Evolutionary conservation across 2,113 vertebrate species (phyloP), one percentile per base, ranked within the genome.

Genomic region (Coregonus clupeaformis): DNA sequence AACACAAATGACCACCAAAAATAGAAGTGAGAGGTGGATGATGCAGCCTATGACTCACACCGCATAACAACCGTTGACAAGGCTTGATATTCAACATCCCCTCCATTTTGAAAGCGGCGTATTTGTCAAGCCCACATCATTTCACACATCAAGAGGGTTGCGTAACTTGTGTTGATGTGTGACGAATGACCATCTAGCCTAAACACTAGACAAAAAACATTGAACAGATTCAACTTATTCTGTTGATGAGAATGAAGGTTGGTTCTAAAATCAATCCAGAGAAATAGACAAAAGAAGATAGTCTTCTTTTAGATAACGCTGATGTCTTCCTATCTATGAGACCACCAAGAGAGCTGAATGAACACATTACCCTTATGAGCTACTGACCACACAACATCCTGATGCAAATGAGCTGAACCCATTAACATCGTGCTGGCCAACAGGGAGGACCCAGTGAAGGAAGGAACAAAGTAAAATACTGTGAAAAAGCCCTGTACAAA

Each of bases 11-110:
- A 60, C 57, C 57, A 22, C 18, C 57, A 60, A 24, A 24, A 76
- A 57, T 79, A 24, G 60, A 14, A 60, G 49, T 78, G 45, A 4
- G 49, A 59, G 18, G 36, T 22, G 20, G 18, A 52, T 49, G 45
- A 75, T 29, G 22, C 13, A 4, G 25, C 57, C 29, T 79, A 25
- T 77, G 42, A 77, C 47, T 79, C 49, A 72, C 77, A 57, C 57
- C 16, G 24, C 66, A 68, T 4, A 57, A 68, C 18, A 27, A 22
- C 57, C 18, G 11, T 60, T 11, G n/a, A 60, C 57, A 24, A 60
- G 2, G 57, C n/a, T 60, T 7, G 20, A 60, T 60, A 60, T 60
- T 60, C n/a, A 60, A 60, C n/a, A 60, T 5, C 49, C 3, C 5
- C 57, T 60, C 16, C 49, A 18, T 52, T 52, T 18, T 11, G 36